Base-by-base conservation (phyloP, 1,140 invertebrate genomes). In the Pachypeltis micranthus region DNA sequence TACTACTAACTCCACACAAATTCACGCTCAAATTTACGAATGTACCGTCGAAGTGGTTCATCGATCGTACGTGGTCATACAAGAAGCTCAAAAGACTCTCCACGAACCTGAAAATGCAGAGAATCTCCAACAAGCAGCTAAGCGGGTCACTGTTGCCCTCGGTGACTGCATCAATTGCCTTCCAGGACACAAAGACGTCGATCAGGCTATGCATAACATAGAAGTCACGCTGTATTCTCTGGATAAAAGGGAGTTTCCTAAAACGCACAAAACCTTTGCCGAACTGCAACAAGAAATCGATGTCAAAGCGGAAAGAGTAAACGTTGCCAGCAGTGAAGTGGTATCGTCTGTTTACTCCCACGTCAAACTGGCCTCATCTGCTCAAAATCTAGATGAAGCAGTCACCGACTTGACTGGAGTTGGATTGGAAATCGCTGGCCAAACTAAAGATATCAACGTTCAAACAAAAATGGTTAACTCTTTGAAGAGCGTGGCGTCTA, bases 101-200 rank as follows among this genome's bases (percentile, higher is more conserved):
- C 79, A 83, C 3, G 76, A 80, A 55, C 76, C 78, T 0, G 75
- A 80, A 0, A 84, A 86, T 65, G 77, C 81, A 44, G 74, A 77
- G 0, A 76, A 80, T 63, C 74, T 89, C 4, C 78, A 80, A 27
- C 77, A 80, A 59, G 84, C 85, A 25, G 82, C 82, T 12, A 84
- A 85, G 69, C 79, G 82, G 62, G 81, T 86, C 1, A 80, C 81
- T 0, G 73, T 69, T 60, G 77, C 83, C 1, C 70, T 87, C 21
- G 81, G 83, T 59, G 76, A 79, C 44, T 85, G 85, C 1, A 81
- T 95, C 3, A 87, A 86, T 65, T 89, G 87, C 69, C 78, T 95
- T 39, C 91, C 93, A 10, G 90, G 92, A 0, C 91, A 96, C 70
- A 81, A 85, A 67, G 93, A 95, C 71, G 85, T 97, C 1, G 92